Conservation (phyloP, 2,113 vertebrate genomes). For the Micronycteris hirsuta region DNA sequence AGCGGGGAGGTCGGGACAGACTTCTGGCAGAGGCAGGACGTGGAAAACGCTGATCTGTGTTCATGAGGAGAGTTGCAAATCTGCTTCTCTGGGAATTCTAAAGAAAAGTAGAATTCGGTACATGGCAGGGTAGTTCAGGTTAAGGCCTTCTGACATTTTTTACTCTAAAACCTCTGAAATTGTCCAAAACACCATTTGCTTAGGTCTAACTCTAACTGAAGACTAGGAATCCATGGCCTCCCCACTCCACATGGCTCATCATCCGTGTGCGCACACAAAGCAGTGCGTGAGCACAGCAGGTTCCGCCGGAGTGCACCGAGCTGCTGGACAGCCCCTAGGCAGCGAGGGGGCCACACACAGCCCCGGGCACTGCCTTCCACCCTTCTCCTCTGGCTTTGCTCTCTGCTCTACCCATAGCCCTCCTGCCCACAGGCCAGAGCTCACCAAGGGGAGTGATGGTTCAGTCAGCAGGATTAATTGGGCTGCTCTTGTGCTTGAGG, state of each 20-base stretch:
- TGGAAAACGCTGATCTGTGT: background rate
- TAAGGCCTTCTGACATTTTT: background rate
- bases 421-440: background rate
- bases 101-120: background rate
- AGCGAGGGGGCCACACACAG: rapidly evolving
- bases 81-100: conserved; percentile 9
- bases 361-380: no score
- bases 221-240: background rate
- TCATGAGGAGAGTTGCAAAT: background rate
- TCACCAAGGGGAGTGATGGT: background rate
- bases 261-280: background rate
- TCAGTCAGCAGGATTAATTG: background rate
- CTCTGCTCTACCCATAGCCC: background rate
- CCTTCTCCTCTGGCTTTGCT: background rate
- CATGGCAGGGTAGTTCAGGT: background rate
- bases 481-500: background rate
- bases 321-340: background rate
- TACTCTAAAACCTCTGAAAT: background rate
- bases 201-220: background rate
- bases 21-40: background rate
- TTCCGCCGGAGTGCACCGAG: rapidly evolving
- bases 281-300: rapidly evolving
- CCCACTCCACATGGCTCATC: background rate
- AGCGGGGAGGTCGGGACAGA: conserved; percentile 23
- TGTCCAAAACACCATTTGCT: background rate